Base-by-base conservation (phyloP, 2,797 vertebrate species). In the Meriones psammophilus region DNA sequence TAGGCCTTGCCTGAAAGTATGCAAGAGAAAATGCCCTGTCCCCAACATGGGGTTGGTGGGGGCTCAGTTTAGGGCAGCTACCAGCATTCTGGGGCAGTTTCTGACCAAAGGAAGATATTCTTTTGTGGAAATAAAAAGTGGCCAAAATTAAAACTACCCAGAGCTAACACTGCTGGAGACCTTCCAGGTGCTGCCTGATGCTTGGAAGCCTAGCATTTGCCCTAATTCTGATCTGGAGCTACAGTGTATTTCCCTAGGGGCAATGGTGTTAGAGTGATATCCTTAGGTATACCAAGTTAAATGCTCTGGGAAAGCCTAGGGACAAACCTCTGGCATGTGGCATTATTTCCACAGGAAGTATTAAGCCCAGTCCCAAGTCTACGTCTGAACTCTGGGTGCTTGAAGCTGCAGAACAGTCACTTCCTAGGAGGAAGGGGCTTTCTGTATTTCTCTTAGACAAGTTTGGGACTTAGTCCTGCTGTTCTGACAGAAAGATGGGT, bases 51-150 rank as follows among this genome's bases (percentile, higher is more conserved):
- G 36, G 50, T 9, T 33, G 13, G 20, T 24, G 26, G 46, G 46
- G 62, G 30, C 26, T 42, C 71, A 66, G 26, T 50, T 89, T 77
- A 42, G 42, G 85, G n/a, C 20, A 86, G 22, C 58, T 94, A 54
- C 28, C 26, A 69, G 9, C 26, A 54, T 46, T 77, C 64, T 50
- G 54, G 62, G 88, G 74, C 50, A 74, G 50, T n/a, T n/a, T 69
- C 30, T 84, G 24, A 81, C 4, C 28, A 50, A 71, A 46, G 33
- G 36, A 78, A n/a, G 62, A 4, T 1, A 26, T 83, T 68, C 64
- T 77, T 89, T 94, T 77, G 89, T 77, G 71, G 30, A 62, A 93
- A 80, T 60, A 89, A 78, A 92, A 94, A 56, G 33, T 66, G 80
- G 86, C 36, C 83, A 88, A 68, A 60, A 12, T 46, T 33, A 1